Conservation (phyloP, 2,113 vertebrate species). For the Porphyrio hochstetteri region DNA sequence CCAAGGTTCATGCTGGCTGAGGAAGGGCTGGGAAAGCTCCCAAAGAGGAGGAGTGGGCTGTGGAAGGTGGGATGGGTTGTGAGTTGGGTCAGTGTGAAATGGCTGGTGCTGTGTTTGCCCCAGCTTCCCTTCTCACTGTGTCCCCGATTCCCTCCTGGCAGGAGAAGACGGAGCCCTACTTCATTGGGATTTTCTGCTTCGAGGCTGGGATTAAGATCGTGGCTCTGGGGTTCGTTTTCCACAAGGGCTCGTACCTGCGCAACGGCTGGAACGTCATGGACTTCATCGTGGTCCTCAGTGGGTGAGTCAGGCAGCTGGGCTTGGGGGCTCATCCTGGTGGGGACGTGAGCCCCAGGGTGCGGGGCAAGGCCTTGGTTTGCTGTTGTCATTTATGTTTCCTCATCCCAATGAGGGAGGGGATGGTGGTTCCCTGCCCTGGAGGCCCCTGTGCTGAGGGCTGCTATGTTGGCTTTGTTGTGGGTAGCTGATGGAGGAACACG, state of each 20-base stretch:
- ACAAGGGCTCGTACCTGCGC: conserved; percentile 97
- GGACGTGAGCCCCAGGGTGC: accelerated
- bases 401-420: accelerated
- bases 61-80: background rate
- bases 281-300: conserved; percentile 97
- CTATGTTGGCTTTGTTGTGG: background rate
- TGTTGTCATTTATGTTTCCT: background rate
- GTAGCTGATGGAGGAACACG: background rate
- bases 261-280: conserved; percentile 99
- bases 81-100: background rate
- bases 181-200: conserved; percentile 99
- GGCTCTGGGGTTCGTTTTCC: conserved; percentile 95
- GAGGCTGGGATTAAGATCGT: conserved; percentile 98
- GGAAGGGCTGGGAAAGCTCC: background rate
- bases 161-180: conserved; percentile 99
- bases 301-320: conserved; percentile 82
- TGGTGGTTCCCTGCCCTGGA: background rate
- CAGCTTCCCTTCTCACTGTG: background rate
- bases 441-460: background rate
- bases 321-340: accelerated
- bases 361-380: background rate
- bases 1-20: background rate
- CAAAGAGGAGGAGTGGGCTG: background rate
- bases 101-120: background rate
- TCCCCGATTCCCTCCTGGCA: conserved; percentile 48